A percentile compares a stretch with the other conserved stretches of the same genome.
phyloP scores from a whole-genome alignment of 2,888 invertebrate genomes.

The Caenorhabditis sp. region DNA sequence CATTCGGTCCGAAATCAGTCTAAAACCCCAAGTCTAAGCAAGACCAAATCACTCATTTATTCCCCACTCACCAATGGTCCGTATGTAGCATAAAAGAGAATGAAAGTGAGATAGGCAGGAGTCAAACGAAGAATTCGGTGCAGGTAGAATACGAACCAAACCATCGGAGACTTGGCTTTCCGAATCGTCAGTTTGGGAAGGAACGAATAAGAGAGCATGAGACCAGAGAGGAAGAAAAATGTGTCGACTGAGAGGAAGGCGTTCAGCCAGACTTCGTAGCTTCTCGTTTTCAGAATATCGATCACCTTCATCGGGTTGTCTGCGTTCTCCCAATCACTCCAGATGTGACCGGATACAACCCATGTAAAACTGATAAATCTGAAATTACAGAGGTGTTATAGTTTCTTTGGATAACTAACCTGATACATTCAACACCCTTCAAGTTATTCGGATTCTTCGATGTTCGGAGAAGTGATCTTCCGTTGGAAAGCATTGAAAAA shows the following conservation, averaged over 20 bases:
- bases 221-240: conserved; percentile 74
- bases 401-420: conserved; percentile 1
- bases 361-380: conserved; percentile 75
- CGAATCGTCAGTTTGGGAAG: conserved; percentile 41
- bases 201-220: conserved; percentile 67
- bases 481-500: conserved; percentile 65
- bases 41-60: neutral
- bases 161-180: conserved; percentile 39
- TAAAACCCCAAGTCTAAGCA: conserved; percentile 24
- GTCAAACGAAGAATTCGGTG: conserved; percentile 67
- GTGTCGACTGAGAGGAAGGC: conserved; percentile 76
- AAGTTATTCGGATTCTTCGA: conserved; percentile 55
- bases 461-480: conserved; percentile 38
- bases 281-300: conserved; percentile 54
- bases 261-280: conserved; percentile 71
- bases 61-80: conserved; percentile 47
- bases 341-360: conserved; percentile 71
- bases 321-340: conserved; percentile 46
- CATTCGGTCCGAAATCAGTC: conserved; percentile 61
- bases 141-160: conserved; percentile 64
- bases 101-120: conserved; percentile 59
- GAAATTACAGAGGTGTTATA: neutral
- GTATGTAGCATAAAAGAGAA: conserved; percentile 62
- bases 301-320: conserved; percentile 66
- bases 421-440: conserved; percentile 59